Evolutionary conservation across 2,797 vertebrate species (phyloP).

Genomic region (Crypturellus tataupa): DNA sequence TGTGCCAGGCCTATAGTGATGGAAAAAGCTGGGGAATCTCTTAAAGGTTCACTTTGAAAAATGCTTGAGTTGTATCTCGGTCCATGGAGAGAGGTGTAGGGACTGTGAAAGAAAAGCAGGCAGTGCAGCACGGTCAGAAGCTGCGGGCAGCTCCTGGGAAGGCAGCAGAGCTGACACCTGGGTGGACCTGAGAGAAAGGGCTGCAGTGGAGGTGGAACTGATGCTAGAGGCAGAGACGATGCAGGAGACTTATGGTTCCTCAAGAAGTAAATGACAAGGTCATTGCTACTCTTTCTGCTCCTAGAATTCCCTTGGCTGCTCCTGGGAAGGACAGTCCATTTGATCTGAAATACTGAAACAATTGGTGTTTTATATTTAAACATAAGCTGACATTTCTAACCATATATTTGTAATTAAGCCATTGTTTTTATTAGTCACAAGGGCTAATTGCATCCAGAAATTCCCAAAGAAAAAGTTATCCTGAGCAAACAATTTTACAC

Average conservation of each 20-base stretch:
- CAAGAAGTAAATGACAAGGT: not conserved
- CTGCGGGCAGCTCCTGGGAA: not conserved
- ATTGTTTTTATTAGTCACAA: slow-evolving; percentile 75
- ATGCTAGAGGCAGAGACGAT: not conserved
- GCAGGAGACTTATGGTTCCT: not conserved
- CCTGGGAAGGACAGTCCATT: slow-evolving; percentile 23
- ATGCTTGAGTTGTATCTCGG: not conserved
- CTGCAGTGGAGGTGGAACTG: not conserved
- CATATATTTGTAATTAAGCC: slow-evolving; percentile 69
- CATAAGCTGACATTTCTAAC: slow-evolving; percentile 64
- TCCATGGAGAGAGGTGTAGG: not conserved
- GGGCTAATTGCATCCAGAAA: slow-evolving; percentile 78
- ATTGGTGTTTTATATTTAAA: slow-evolving; percentile 55
- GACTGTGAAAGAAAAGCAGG: not conserved
- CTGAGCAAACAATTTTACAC: not conserved
- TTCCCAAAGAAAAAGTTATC: slow-evolving; percentile 16
- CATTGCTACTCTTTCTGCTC: not conserved
- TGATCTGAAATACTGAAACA: slow-evolving; percentile 53
- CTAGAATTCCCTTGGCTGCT: not conserved
- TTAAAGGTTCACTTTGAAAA: not conserved
- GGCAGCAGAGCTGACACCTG: not conserved
- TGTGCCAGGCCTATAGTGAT: not conserved
- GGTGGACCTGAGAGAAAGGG: not conserved
- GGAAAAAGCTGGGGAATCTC: not conserved
- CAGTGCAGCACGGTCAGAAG: not conserved